These are phyloP conservation scores for Cichladusa arquata DNA, from an alignment of 2,113 vertebrate species.

Conservation along the genomic window DNA sequence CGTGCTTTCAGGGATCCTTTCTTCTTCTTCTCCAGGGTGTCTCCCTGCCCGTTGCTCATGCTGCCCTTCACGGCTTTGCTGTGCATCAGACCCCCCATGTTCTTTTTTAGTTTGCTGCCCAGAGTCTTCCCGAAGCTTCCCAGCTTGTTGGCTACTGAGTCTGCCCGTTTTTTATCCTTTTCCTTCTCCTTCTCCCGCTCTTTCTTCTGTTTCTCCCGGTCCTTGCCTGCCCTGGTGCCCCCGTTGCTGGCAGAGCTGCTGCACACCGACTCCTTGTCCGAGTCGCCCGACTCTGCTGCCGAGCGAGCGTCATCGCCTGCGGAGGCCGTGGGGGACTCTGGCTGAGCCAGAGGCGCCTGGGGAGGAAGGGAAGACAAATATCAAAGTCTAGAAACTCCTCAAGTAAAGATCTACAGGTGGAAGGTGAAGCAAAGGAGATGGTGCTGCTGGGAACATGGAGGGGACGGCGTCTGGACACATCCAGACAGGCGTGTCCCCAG, in stretches of 20 bases:
- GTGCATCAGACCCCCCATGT: conserved; percentile 94
- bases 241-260: conserved; percentile 89
- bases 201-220: conserved; percentile 75
- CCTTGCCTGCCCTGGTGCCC: conserved; percentile 55
- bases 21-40: conserved; percentile 87
- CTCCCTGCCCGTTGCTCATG: conserved; percentile 64
- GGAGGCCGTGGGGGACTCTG: conserved; percentile 90
- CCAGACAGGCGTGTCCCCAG: fast-evolving
- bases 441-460: fast-evolving
- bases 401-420: background rate
- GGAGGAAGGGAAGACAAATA: background rate
- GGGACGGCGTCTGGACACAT: fast-evolving
- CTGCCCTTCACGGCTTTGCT: conserved; percentile 73
- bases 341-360: conserved; percentile 92
- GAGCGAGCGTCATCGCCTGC: conserved; percentile 89
- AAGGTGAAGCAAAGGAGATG: background rate
- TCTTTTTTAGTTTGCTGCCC: conserved; percentile 94
- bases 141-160: conserved; percentile 95
- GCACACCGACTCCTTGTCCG: conserved; percentile 95
- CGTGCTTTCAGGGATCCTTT: conserved; percentile 82
- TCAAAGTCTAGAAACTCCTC: background rate
- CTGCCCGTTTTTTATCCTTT: conserved; percentile 87
- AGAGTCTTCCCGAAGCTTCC: conserved; percentile 95
- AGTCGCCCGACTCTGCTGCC: conserved; percentile 89
- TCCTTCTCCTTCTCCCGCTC: conserved; percentile 80